Conservation (phyloP, 1,140 invertebrate species). For the Ceratosolen solmsi region DNA sequence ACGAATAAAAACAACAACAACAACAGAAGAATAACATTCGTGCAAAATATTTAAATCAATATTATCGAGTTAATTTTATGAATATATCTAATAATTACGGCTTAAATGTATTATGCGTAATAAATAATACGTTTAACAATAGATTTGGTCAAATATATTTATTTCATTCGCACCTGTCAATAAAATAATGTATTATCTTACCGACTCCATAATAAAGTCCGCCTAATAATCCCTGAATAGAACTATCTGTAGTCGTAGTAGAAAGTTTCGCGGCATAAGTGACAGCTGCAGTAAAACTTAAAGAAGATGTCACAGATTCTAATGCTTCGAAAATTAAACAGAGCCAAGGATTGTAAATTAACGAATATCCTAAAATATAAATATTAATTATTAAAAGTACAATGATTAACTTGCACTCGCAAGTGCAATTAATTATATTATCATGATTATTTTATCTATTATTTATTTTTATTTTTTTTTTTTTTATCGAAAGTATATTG, state of each 20-base stretch:
- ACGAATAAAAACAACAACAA: too few species aligned
- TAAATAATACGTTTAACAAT: too few species aligned
- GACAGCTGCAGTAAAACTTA: conserved; percentile 87
- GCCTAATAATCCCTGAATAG: conserved; percentile 86
- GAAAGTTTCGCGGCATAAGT: conserved; percentile 87
- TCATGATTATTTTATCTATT: background rate
- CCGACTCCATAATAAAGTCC: conserved; percentile 88
- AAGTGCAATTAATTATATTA: too few species aligned
- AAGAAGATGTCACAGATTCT: conserved; percentile 87
- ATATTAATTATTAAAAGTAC: background rate
- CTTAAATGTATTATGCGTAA: too few species aligned
- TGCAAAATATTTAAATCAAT: too few species aligned
- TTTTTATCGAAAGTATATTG: background rate
- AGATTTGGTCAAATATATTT: too few species aligned
- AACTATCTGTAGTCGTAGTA: conserved; percentile 85
- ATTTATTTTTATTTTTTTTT: background rate
- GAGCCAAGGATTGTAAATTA: conserved; percentile 87
- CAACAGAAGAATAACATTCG: too few species aligned
- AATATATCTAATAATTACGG: too few species aligned
- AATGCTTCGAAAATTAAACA: conserved; percentile 87
- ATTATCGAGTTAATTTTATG: too few species aligned
- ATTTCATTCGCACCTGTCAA: background rate
- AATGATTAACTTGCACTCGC: too few species aligned
- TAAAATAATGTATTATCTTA: conserved; percentile 62
- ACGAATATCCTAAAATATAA: conserved; percentile 79